phyloP scores from a whole-genome alignment of 92 coral and sea anemone genomes.

The Epizoanthus scotinus region DNA sequence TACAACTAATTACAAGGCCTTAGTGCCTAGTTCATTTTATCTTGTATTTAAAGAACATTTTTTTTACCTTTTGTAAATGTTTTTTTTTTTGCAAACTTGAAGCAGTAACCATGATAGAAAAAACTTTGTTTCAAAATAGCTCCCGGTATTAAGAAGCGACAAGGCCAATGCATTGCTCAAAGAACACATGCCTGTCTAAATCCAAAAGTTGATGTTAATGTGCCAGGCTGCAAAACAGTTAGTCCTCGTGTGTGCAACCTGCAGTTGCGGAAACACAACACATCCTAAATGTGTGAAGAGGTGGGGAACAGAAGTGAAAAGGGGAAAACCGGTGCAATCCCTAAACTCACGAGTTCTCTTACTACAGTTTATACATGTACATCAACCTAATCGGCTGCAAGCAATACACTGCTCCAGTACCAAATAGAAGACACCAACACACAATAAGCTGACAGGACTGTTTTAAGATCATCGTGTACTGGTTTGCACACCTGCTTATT shows the following conservation, averaged over 20 bases:
- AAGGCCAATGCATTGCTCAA: neutral
- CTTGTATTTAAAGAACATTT: neutral
- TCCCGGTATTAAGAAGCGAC: neutral
- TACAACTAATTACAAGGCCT: neutral
- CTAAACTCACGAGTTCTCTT: too few relatives aligned
- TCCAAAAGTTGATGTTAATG: neutral
- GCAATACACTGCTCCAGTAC: too few relatives aligned
- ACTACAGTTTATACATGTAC: too few relatives aligned
- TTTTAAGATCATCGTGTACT: too few relatives aligned
- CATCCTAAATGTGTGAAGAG: too few relatives aligned
- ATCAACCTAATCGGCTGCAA: too few relatives aligned
- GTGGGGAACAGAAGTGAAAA: too few relatives aligned
- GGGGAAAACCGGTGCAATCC: too few relatives aligned
- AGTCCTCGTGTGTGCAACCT: neutral
- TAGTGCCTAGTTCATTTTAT: constrained; percentile 8
- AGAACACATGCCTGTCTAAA: neutral
- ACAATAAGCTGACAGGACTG: too few relatives aligned
- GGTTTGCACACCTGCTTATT: too few relatives aligned
- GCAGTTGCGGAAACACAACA: neutral
- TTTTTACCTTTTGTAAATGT: constrained; percentile 13
- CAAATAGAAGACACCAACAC: too few relatives aligned
- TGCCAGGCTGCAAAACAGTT: neutral
- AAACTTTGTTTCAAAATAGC: constrained; percentile 29
- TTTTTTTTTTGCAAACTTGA: constrained; percentile 33
- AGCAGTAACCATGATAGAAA: constrained; percentile 27